A percentile compares a stretch with the other conserved stretches of the same genome.
Evolutionary conservation across 2,888 invertebrate genomes (phyloP).

Genomic region (Eristalinus sepulchralis): DNA sequence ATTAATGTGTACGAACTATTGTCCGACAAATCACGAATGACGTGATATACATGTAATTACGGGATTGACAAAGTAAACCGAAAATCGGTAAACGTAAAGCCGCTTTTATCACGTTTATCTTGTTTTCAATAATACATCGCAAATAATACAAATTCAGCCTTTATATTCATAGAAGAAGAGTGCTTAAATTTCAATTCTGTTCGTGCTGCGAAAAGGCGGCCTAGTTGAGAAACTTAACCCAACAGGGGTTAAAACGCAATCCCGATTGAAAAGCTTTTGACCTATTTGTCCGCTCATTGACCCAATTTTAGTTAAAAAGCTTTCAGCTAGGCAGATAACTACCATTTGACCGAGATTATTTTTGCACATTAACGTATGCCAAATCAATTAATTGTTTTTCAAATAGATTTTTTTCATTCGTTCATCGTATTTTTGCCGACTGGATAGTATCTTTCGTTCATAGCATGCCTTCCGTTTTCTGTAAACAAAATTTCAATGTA

Average conservation of each 20-base stretch:
- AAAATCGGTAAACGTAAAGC: too few relatives aligned
- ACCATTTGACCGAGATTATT: neutral
- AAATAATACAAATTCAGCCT: too few relatives aligned
- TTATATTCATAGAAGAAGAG: neutral
- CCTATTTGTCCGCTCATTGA: slow-evolving; percentile 49
- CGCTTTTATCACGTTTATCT: too few relatives aligned
- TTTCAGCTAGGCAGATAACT: neutral
- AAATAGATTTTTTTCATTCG: neutral
- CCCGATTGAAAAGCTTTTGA: slow-evolving; percentile 42
- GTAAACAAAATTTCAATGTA: slow-evolving; percentile 3
- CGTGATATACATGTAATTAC: too few relatives aligned
- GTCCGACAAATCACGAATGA: too few relatives aligned
- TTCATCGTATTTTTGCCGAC: neutral
- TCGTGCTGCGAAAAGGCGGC: slow-evolving; percentile 3
- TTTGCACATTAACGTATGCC: neutral
- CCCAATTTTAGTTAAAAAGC: slow-evolving; percentile 45
- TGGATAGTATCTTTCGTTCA: neutral
- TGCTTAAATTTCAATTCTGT: neutral
- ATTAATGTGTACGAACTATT: too few relatives aligned
- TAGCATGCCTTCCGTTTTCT: neutral
- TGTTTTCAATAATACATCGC: too few relatives aligned
- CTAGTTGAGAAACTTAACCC: neutral
- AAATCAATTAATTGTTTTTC: neutral
- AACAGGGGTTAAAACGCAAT: neutral
- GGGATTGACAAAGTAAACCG: too few relatives aligned